Percentiles rank a stretch among this genome's conserved stretches.
These are phyloP conservation scores for Drosophila nigrodunni DNA, from an alignment of 1,140 invertebrate genomes.

Conservation along the genomic window DNA sequence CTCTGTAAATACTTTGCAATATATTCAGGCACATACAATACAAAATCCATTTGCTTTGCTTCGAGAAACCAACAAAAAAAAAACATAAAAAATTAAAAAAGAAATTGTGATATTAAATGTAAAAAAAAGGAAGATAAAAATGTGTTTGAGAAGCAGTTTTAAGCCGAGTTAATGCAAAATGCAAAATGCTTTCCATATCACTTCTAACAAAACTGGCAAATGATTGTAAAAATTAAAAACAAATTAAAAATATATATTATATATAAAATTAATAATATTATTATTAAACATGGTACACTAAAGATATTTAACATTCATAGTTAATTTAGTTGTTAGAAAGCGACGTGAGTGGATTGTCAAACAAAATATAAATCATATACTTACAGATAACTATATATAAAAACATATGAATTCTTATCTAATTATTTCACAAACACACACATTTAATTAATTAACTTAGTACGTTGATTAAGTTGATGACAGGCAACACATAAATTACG, in stretches of 20 bases:
- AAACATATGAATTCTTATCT: slow-evolving; percentile 35
- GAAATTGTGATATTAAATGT: slow-evolving; percentile 82
- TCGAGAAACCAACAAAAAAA: slow-evolving; percentile 47
- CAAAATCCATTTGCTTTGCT: slow-evolving; percentile 60
- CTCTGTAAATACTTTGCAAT: slow-evolving; percentile 58
- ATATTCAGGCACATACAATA: slow-evolving; percentile 34
- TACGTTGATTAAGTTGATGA: slow-evolving; percentile 43
- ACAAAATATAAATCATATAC: slow-evolving; percentile 22
- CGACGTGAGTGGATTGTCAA: slow-evolving; percentile 45
- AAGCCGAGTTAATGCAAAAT: slow-evolving; percentile 33
- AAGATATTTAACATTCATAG: slow-evolving; percentile 73
- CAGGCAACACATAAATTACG: slow-evolving; percentile 42
- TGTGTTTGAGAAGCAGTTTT: slow-evolving; percentile 33
- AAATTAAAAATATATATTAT: slow-evolving; percentile 1
- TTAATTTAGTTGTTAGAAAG: slow-evolving; percentile 71
- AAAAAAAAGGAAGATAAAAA: slow-evolving; percentile 47
- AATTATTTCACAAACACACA: slow-evolving; percentile 38
- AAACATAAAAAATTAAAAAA: slow-evolving; percentile 52
- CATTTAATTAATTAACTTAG: slow-evolving; percentile 46
- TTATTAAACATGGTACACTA: slow-evolving; percentile 17
- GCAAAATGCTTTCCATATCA: slow-evolving; percentile 80
- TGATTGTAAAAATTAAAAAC: slow-evolving; percentile 38
- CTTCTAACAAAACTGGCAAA: slow-evolving; percentile 71
- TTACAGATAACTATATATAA: slow-evolving; percentile 5
- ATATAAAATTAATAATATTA: background rate